Evolutionary conservation across 64 coral and sea anemone species (phyloP).

Genomic region (Pocillopora damicornis): DNA sequence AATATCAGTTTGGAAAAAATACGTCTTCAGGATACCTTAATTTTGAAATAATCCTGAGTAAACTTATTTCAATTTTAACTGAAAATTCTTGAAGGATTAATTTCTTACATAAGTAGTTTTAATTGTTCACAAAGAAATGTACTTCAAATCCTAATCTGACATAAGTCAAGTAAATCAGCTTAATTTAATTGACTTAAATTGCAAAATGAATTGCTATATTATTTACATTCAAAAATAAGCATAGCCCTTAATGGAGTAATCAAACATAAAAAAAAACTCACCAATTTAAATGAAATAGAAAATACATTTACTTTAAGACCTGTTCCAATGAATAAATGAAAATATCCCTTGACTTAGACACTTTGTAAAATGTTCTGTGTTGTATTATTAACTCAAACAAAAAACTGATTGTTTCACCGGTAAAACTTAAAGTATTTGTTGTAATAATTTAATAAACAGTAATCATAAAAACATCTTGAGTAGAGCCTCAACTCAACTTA

Average conservation of each 20-base stretch:
- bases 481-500: neutral
- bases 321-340: too few relatives aligned
- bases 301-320: neutral
- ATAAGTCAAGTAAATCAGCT: neutral
- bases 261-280: slow-evolving; percentile 2
- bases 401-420: neutral
- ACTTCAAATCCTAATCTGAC: neutral
- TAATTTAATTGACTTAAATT: neutral
- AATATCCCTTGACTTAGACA: too few relatives aligned
- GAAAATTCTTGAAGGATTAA: too few relatives aligned
- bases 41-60: too few relatives aligned
- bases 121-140: neutral
- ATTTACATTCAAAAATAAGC: slow-evolving; percentile 11
- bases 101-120: too few relatives aligned
- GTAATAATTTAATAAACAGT: neutral
- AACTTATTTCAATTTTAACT: too few relatives aligned
- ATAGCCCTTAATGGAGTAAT: neutral
- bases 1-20: too few relatives aligned
- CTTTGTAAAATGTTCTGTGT: too few relatives aligned
- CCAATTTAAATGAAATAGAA: slow-evolving; percentile 13
- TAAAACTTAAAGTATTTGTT: too few relatives aligned
- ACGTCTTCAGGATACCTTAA: too few relatives aligned
- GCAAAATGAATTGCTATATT: neutral
- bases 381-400: neutral
- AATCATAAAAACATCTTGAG: neutral